phyloP scores from a whole-genome alignment of 1,140 invertebrate genomes.

The Cryptotermes secundus region DNA sequence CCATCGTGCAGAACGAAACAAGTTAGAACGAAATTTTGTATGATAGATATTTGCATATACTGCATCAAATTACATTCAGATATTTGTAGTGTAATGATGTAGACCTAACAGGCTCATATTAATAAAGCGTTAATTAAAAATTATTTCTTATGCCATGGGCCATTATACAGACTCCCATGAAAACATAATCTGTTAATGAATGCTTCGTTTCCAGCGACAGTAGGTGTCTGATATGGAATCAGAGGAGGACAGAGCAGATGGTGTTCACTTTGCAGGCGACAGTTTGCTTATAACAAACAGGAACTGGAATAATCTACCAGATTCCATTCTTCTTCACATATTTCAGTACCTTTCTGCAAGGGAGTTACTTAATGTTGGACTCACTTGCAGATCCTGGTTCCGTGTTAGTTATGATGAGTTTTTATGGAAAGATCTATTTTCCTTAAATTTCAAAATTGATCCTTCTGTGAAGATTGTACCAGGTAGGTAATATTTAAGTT shows the following conservation, averaged over 20 bases:
- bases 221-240: not conserved
- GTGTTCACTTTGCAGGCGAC: not conserved
- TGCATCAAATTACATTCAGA: no score
- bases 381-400: conserved; percentile 62
- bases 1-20: no score
- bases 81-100: no score
- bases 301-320: conserved; percentile 64
- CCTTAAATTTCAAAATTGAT: conserved; percentile 65
- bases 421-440: conserved; percentile 69
- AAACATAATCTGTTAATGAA: no score
- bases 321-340: conserved; percentile 66
- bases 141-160: no score
- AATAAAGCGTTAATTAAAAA: no score
- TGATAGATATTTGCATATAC: no score
- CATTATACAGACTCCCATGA: no score
- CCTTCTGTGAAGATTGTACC: conserved; percentile 61
- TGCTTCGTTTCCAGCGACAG: no score
- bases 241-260: not conserved
- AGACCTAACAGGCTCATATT: no score
- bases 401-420: conserved; percentile 64
- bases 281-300: not conserved
- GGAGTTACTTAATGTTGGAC: conserved; percentile 57
- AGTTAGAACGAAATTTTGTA: no score
- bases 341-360: conserved; percentile 62
- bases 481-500: conserved; percentile 48